Evolutionary conservation across 1,140 invertebrate species (phyloP).

Genomic region (Bombus consobrinus): DNA sequence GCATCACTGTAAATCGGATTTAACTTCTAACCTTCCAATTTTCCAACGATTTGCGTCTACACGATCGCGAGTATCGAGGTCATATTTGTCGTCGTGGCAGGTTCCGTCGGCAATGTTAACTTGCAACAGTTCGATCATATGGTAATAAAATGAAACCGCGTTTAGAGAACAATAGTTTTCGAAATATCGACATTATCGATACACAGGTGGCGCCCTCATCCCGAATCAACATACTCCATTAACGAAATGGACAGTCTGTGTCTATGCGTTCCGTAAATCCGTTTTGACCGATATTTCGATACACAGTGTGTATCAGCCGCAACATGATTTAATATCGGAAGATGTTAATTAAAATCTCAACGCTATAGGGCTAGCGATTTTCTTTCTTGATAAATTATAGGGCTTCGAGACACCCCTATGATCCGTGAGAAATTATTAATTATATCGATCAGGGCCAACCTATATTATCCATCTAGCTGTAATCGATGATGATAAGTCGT

Average conservation of each 20-base stretch:
- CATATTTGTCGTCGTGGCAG: neutral
- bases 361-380: neutral
- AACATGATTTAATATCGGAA: neutral
- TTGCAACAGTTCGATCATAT: neutral
- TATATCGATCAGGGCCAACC: neutral
- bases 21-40: neutral
- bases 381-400: neutral
- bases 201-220: neutral
- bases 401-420: neutral
- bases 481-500: constrained; percentile 20
- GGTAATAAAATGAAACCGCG: constrained; percentile 15
- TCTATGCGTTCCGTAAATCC: neutral
- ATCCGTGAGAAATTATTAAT: constrained; percentile 40
- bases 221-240: neutral
- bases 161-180: neutral
- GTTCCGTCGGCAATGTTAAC: constrained; percentile 7
- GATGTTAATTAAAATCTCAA: constrained; percentile 19
- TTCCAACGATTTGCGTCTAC: neutral
- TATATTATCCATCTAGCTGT: neutral
- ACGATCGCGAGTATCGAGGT: neutral
- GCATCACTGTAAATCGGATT: constrained; percentile 4
- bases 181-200: neutral
- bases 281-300: neutral
- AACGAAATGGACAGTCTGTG: neutral
- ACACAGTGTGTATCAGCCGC: neutral